Percentiles rank a stretch among this genome's conserved stretches.
Evolutionary conservation across 2,113 vertebrate genomes (phyloP).

Genomic region (Crotalus viridis): DNA sequence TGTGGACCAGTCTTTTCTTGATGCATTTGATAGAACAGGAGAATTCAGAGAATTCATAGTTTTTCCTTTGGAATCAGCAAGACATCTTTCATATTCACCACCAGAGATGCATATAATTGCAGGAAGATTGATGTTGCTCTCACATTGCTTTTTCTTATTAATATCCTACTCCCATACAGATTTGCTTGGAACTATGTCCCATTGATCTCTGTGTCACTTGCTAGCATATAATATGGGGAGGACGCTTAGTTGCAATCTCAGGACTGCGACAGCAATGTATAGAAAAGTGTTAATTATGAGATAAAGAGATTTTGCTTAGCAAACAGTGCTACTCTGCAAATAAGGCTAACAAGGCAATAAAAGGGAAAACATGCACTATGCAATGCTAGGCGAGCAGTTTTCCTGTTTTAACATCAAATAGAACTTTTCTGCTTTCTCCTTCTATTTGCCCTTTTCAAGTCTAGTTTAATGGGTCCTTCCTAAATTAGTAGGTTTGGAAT

Average conservation of each 20-base stretch:
- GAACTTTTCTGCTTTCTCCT: background rate
- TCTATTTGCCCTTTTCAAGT: background rate
- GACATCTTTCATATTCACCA: constrained; percentile 66
- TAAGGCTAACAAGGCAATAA: background rate
- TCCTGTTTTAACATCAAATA: background rate
- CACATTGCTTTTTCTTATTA: constrained; percentile 58
- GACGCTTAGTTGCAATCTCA: constrained; percentile 55
- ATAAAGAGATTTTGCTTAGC: constrained; percentile 57
- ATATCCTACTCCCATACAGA: background rate
- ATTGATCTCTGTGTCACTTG: constrained; percentile 1
- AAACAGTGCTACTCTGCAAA: constrained; percentile 50
- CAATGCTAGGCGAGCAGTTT: background rate
- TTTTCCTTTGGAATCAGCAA: constrained; percentile 59
- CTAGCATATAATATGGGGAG: background rate
- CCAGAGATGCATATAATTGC: constrained; percentile 60
- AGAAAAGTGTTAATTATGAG: constrained; percentile 67
- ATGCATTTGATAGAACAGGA: constrained; percentile 70
- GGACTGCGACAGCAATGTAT: constrained; percentile 60
- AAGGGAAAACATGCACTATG: background rate
- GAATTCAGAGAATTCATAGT: constrained; percentile 69
- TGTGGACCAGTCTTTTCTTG: constrained; percentile 64
- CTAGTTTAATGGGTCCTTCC: background rate
- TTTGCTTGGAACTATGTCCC: background rate
- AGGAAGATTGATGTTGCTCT: constrained; percentile 45
- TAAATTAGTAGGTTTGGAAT: background rate